These are phyloP conservation scores for Actenoides hombroni DNA, from an alignment of 2,113 vertebrate genomes.

Conservation along the genomic window DNA sequence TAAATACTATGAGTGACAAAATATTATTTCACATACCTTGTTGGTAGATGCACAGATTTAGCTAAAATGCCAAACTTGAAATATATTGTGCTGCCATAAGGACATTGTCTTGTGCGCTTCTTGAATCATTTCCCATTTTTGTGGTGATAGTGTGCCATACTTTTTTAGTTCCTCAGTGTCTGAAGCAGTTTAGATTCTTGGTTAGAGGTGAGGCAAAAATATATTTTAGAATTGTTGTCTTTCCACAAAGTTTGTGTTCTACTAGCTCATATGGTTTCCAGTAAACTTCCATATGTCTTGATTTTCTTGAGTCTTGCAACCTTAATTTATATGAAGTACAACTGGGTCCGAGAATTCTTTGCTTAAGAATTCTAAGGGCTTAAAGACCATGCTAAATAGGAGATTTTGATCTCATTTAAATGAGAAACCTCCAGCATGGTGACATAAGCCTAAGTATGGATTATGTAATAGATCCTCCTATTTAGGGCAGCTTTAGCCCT, in stretches of 20 bases:
- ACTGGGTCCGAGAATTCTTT: neutral
- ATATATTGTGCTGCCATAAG: neutral
- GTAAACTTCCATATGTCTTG: neutral
- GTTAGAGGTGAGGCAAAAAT: neutral
- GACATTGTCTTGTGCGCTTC: neutral
- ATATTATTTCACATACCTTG: neutral
- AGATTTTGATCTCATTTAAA: constrained; percentile 34
- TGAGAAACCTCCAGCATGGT: neutral
- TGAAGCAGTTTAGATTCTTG: neutral
- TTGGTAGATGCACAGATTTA: neutral
- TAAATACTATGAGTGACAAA: neutral
- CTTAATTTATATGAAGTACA: neutral
- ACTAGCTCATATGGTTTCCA: neutral
- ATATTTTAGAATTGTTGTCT: neutral
- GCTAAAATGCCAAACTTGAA: neutral
- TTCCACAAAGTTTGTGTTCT: neutral
- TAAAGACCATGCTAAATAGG: neutral
- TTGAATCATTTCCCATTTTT: neutral
- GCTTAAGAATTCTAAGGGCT: neutral
- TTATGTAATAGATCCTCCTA: constrained; percentile 36
- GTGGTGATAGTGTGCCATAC: neutral
- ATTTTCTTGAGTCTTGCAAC: neutral
- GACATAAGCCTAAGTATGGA: constrained; percentile 22
- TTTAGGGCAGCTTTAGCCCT: constrained; percentile 17
- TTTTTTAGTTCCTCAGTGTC: neutral